These are phyloP conservation scores for Mastomys coucha DNA, from an alignment of 2,113 vertebrate species.

Conservation along the genomic window DNA sequence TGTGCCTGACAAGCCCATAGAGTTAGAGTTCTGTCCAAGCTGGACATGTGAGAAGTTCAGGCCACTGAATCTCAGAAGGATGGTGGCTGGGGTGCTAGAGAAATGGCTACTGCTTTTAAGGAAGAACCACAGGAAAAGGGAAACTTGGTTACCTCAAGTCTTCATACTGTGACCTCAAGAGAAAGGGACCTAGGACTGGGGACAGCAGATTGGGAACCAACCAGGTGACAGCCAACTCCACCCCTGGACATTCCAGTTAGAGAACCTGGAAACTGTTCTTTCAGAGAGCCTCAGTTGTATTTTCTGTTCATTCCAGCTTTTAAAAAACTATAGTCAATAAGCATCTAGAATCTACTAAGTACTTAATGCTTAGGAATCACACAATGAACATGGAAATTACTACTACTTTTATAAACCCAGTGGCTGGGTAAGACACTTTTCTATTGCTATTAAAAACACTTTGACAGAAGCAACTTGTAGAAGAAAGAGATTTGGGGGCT, in stretches of 20 bases:
- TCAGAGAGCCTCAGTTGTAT: neutral
- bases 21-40: neutral
- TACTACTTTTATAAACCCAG: neutral
- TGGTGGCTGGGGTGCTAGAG: neutral
- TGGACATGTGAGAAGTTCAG: neutral
- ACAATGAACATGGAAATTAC: neutral
- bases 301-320: neutral
- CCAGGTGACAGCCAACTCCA: neutral
- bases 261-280: neutral
- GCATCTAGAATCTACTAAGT: neutral
- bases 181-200: neutral
- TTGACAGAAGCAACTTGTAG: neutral
- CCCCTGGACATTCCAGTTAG: neutral
- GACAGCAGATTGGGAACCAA: neutral
- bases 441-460: neutral
- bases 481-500: neutral
- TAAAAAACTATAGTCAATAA: neutral
- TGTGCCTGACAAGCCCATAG: neutral
- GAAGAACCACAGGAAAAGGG: neutral
- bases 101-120: neutral
- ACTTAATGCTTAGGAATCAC: slow-evolving; percentile 10
- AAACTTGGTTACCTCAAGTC: neutral
- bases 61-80: neutral
- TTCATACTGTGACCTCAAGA: neutral
- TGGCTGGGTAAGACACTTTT: neutral